These are phyloP conservation scores for Hapalemur alaotrensis DNA, from an alignment of 2,797 vertebrate species.

Conservation along the genomic window DNA sequence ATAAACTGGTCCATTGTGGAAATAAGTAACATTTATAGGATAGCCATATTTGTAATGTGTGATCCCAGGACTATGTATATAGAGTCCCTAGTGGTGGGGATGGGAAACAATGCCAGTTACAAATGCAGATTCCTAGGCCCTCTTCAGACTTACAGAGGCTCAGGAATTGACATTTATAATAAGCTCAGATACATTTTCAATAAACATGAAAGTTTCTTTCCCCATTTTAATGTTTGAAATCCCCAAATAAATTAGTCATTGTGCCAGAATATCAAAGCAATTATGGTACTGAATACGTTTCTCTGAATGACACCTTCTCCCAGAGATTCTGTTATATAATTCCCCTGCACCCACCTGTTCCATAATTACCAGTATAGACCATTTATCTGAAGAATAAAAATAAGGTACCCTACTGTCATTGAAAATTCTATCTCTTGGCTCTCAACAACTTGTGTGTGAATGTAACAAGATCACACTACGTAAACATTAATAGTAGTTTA, in stretches of 20 bases:
- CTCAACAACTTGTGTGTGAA: not conserved
- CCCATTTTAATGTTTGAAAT: not conserved
- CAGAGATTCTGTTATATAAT: not conserved
- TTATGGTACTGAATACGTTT: not conserved
- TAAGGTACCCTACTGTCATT: not conserved
- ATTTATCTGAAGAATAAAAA: not conserved
- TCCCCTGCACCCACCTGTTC: not conserved
- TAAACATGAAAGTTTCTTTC: not conserved
- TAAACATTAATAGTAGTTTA: constrained; percentile 27
- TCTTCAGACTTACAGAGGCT: not conserved
- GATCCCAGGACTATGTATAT: not conserved
- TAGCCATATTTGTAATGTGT: not conserved
- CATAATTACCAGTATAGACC: not conserved
- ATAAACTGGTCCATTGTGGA: not conserved
- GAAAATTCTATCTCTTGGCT: not conserved
- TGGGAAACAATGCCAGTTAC: not conserved
- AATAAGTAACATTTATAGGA: not conserved
- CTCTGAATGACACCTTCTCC: not conserved
- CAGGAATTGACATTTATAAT: not conserved
- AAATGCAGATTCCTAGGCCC: not conserved
- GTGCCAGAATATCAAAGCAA: constrained; percentile 11
- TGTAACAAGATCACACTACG: not conserved
- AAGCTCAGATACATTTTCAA: not conserved
- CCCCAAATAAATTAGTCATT: not conserved
- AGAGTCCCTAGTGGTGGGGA: not conserved